Percentiles rank a stretch among this genome's conserved stretches.
Conservation (phyloP, 1,140 invertebrate species). For the Wiebesia pumilae region DNA sequence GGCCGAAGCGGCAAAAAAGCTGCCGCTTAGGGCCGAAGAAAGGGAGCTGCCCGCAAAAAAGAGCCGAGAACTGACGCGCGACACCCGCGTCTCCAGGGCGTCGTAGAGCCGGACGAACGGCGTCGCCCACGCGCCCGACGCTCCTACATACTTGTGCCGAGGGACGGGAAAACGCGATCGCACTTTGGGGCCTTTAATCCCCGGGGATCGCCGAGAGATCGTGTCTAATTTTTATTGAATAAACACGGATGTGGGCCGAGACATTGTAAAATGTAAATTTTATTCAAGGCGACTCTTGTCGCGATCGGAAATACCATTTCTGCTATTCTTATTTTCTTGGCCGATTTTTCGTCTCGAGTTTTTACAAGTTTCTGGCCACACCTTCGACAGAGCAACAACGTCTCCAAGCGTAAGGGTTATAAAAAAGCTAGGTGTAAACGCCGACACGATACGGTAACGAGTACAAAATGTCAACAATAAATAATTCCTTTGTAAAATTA, state of each 20-base stretch:
- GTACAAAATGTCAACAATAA: background rate
- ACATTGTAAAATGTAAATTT: slow-evolving; percentile 26
- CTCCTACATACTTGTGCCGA: background rate
- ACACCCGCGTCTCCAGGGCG: background rate
- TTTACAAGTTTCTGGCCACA: background rate
- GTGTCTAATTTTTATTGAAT: slow-evolving; percentile 28
- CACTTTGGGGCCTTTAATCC: background rate
- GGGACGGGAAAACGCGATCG: background rate
- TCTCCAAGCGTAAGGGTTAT: background rate
- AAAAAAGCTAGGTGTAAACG: background rate
- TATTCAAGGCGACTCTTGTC: slow-evolving; percentile 8
- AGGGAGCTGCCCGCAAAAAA: background rate
- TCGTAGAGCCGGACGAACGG: background rate
- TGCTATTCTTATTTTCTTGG: background rate
- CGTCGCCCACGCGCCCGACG: background rate
- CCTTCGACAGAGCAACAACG: background rate
- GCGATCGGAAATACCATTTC: slow-evolving; percentile 12
- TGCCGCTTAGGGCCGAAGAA: background rate
- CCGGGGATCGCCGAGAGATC: background rate
- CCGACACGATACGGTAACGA: background rate
- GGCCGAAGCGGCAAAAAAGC: too few relatives aligned
- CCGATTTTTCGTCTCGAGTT: background rate
- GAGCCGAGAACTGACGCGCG: too few relatives aligned
- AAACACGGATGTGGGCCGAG: slow-evolving; percentile 14
- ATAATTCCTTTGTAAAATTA: background rate